Percentiles rank a stretch among this genome's conserved stretches.
Conservation (phyloP, 2,113 vertebrate genomes). For the Shinisaurus crocodilurus region DNA sequence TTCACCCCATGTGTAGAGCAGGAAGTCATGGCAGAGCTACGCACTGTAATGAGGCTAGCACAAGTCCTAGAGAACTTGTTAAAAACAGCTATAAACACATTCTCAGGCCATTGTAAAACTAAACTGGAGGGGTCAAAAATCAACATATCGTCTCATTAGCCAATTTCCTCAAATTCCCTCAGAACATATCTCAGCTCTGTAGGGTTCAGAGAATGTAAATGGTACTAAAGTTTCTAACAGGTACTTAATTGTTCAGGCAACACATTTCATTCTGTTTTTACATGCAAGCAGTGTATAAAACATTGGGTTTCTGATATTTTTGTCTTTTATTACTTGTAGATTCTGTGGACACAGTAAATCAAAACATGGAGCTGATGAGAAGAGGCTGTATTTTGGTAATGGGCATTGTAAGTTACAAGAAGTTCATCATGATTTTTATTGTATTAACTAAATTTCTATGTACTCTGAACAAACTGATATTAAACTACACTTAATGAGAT, state of each 20-base stretch:
- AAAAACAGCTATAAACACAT: conserved; percentile 80
- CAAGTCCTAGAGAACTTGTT: conserved; percentile 70
- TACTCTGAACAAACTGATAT: conserved; percentile 41
- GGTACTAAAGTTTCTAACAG: conserved; percentile 76
- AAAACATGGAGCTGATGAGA: conserved; percentile 91
- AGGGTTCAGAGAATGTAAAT: conserved; percentile 71
- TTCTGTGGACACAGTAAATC: conserved; percentile 96
- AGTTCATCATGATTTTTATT: conserved; percentile 10
- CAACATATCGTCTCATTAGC: conserved; percentile 76
- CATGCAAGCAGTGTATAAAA: conserved; percentile 50
- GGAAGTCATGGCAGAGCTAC: conserved; percentile 23
- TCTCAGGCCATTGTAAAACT: conserved; percentile 77
- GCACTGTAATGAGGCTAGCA: conserved; percentile 61
- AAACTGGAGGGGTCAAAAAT: conserved; percentile 71
- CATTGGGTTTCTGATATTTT: conserved; percentile 50
- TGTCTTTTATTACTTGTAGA: conserved; percentile 78
- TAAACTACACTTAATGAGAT: conserved; percentile 50
- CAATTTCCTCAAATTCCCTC: conserved; percentile 71
- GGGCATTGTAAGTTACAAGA: conserved; percentile 90
- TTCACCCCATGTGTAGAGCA: conserved; percentile 53
- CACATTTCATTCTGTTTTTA: conserved; percentile 60
- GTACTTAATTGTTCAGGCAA: conserved; percentile 70
- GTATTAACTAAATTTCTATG: conserved; percentile 22
- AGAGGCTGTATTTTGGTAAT: conserved; percentile 96
- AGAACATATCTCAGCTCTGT: conserved; percentile 64